phyloP scores from a whole-genome alignment of 2,797 vertebrate genomes.

The Argyrosomus regius region DNA sequence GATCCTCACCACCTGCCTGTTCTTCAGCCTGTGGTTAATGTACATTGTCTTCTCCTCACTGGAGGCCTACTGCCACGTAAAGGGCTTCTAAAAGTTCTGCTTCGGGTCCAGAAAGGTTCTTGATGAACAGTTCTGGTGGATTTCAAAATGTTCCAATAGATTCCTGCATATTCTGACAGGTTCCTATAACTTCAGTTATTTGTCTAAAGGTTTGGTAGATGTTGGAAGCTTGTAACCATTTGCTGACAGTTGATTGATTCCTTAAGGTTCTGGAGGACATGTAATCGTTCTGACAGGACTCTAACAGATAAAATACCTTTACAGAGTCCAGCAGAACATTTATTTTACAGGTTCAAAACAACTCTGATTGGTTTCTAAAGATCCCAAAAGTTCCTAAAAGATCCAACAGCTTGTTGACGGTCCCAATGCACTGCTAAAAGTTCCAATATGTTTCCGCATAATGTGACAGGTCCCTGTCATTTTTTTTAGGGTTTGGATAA shows the following conservation, averaged over 20 bases:
- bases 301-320: not conserved
- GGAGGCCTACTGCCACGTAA: slow-evolving; percentile 97
- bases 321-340: not conserved
- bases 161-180: not conserved
- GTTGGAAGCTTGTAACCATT: not conserved
- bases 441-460: not conserved
- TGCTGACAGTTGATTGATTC: slow-evolving; percentile 1
- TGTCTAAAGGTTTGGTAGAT: slow-evolving; percentile 11
- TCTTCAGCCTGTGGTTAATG: slow-evolving; percentile 96
- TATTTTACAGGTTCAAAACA: not conserved
- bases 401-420: not conserved
- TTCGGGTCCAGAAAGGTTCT: not conserved
- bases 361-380: not conserved
- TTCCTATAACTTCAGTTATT: slow-evolving; percentile 6
- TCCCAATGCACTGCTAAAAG: not conserved
- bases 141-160: slow-evolving; percentile 1
- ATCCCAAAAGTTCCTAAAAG: not conserved
- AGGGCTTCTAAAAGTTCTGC: slow-evolving; percentile 74
- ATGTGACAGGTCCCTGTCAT: not conserved
- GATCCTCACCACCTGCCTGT: slow-evolving; percentile 90
- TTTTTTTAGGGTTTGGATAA: not conserved
- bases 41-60: slow-evolving; percentile 97
- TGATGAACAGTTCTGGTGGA: not conserved
- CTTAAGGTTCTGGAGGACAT: not conserved
- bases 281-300: not conserved